These are phyloP conservation scores for Malurus leucopterus DNA, from an alignment of 2,797 vertebrate genomes.

Conservation along the genomic window DNA sequence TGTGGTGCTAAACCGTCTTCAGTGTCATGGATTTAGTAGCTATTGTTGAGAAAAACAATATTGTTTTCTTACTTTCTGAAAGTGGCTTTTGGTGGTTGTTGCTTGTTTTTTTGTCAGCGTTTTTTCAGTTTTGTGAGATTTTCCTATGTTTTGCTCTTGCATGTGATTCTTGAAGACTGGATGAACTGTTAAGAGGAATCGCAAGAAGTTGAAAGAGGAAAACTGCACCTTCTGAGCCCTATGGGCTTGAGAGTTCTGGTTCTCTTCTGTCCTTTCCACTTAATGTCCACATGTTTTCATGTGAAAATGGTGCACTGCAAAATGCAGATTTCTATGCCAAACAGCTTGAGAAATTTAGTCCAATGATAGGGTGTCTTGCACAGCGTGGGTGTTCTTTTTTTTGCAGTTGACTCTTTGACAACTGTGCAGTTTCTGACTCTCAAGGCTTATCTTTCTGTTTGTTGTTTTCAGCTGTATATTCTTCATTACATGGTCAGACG, in stretches of 20 bases:
- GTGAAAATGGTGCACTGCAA: neutral
- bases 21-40: neutral
- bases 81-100: neutral
- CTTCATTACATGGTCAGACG: neutral
- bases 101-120: neutral
- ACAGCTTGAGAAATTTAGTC: neutral
- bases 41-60: neutral
- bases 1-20: rapidly evolving
- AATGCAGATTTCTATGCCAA: neutral
- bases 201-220: neutral
- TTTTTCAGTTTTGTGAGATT: neutral
- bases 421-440: neutral
- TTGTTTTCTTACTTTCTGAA: neutral
- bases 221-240: neutral
- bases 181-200: neutral
- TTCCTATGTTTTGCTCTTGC: neutral
- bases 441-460: neutral
- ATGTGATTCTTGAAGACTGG: neutral
- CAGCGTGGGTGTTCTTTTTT: neutral
- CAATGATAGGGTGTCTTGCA: neutral
- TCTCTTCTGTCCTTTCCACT: neutral
- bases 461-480: neutral
- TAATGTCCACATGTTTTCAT: neutral
- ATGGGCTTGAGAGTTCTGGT: neutral
- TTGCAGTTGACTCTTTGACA: rapidly evolving